Evolutionary conservation across 30 jellyfish, hydroid and myxozoan genomes (phyloP).

Genomic region (Hydractinia echinata): DNA sequence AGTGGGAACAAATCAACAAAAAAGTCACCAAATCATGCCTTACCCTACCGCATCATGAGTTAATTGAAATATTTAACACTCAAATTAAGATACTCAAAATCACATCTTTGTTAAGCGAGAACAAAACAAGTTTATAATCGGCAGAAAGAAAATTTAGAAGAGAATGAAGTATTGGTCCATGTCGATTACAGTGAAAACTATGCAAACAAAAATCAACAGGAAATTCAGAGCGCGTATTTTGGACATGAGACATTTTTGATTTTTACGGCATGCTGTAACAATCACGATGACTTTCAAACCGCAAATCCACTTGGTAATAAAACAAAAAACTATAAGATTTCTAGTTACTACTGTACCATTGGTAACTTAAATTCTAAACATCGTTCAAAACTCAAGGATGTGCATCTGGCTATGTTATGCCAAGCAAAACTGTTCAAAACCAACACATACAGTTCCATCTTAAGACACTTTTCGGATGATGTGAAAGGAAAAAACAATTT

Average conservation of each 20-base stretch:
- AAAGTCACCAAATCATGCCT: neutral
- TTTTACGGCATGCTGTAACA: neutral
- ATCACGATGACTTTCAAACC: too few species aligned
- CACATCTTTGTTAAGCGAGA: slow-evolving; percentile 7
- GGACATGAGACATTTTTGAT: neutral
- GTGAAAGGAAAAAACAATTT: too few species aligned
- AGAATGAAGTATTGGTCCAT: neutral
- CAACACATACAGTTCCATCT: too few species aligned
- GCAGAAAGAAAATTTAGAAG: neutral
- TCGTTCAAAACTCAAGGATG: too few species aligned
- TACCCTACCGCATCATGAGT: neutral
- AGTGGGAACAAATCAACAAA: neutral
- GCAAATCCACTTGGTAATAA: too few species aligned
- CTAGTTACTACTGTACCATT: too few species aligned
- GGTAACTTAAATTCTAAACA: too few species aligned
- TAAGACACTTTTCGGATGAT: too few species aligned
- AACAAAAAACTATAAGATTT: too few species aligned
- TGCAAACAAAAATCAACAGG: neutral
- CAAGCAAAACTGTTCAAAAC: too few species aligned
- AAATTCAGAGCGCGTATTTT: slow-evolving; percentile 20
- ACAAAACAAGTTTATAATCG: neutral
- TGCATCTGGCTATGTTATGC: too few species aligned
- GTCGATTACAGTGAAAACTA: slow-evolving; percentile 11
- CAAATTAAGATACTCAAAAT: slow-evolving; percentile 4
- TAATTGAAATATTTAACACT: neutral